A percentile compares a stretch with the other conserved stretches of the same genome.
Evolutionary conservation across 2,797 vertebrate genomes (phyloP).

Genomic region (Myotis myotis): DNA sequence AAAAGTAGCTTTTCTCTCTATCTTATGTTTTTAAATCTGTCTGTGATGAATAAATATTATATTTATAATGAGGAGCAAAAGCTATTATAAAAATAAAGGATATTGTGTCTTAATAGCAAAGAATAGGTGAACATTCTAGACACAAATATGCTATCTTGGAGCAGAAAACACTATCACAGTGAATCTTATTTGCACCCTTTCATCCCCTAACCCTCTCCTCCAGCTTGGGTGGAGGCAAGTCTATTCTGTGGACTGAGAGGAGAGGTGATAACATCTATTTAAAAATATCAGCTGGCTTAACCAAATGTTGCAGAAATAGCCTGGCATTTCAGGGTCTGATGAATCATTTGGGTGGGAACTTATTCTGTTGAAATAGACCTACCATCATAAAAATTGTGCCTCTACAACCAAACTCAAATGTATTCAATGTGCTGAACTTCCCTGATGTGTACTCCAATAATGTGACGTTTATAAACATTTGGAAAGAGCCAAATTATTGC

Average conservation of each 20-base stretch:
- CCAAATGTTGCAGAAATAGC: constrained; percentile 14
- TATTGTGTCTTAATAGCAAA: neutral
- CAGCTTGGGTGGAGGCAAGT: neutral
- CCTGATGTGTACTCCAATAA: neutral
- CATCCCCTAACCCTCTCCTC: neutral
- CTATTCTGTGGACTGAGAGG: neutral
- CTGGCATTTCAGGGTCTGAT: neutral
- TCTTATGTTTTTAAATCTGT: neutral
- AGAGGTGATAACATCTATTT: neutral
- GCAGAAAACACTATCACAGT: neutral
- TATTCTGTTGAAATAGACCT: neutral
- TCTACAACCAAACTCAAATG: neutral
- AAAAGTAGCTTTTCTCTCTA: neutral
- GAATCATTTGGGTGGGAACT: neutral
- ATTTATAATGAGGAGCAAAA: constrained; percentile 26
- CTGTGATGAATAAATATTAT: neutral
- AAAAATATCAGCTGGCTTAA: neutral
- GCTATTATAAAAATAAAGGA: constrained; percentile 20
- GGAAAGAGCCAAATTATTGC: constrained; percentile 21
- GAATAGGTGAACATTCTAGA: neutral
- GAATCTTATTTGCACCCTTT: neutral
- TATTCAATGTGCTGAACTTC: neutral
- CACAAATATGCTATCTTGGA: neutral
- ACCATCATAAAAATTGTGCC: neutral
- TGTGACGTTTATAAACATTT: neutral